Base-by-base conservation (phyloP, 2,797 vertebrate genomes). In the Gymnoscopelus braueri region DNA sequence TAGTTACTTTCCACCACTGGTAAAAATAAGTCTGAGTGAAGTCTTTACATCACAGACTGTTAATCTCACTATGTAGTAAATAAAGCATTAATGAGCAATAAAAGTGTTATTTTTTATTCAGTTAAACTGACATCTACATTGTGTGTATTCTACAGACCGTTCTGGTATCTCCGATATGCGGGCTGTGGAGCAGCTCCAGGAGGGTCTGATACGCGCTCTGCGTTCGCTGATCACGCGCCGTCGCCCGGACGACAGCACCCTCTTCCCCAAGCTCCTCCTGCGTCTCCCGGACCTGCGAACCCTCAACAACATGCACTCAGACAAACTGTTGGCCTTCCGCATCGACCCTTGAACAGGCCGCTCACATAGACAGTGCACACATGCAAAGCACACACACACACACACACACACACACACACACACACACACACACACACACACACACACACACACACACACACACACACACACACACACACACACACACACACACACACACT, bases 291-390 rank as follows among this genome's bases (percentile, higher is more conserved):
- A 95, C 88, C 91, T 95, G 71, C 91, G 93, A 75, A 94, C 94
- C 63, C 93, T 95, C 75, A 95, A 94, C 83, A 93, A 91, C 67
- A 70, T 94, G 81, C 94, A 95, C 89, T 94, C 94, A 0, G 94
- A 95, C 80, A 95, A 94, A 84, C 91, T 95, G 65, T 75, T 95
- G 80, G 94, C 94, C 84, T 94, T 93, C 88, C 94, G 88, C 65
- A 93, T 95, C 13, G 89, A 94, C 74, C 91, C 94, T 65, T 94
- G 81, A 93, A 69, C 56, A n/a, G 57, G 15, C 55, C 14, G 0
- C 58, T 47, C 29, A 39, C 35, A 0, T 62, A 54, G 59, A 63
- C 19, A 13, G 14, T 60, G 39, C 62, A 56, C 48, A 60, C 14
- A 77, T 23, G 62, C 54, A 71, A 32, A 52, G 26, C 59, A 75